Evolutionary conservation across 2,888 invertebrate species (phyloP).

Genomic region (Villa cingulata): DNA sequence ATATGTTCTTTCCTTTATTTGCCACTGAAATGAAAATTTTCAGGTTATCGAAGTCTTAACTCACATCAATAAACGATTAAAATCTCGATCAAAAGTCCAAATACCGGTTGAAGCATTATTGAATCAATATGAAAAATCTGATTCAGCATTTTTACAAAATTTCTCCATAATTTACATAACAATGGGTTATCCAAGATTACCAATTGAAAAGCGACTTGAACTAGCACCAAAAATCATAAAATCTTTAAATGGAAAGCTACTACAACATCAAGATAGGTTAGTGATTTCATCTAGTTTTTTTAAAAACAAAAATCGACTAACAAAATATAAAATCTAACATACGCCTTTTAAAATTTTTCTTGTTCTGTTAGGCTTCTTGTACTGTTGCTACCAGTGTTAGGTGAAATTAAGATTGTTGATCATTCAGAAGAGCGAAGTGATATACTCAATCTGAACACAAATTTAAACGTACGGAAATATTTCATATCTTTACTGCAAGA

Average conservation of each 20-base stretch:
- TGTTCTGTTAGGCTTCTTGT: constrained; percentile 52
- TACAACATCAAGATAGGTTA: constrained; percentile 72
- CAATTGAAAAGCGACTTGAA: constrained; percentile 57
- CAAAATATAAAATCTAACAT: too few relatives aligned
- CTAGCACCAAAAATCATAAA: constrained; percentile 61
- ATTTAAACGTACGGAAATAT: constrained; percentile 38
- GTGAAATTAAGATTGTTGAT: constrained; percentile 49
- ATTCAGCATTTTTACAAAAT: constrained; percentile 68
- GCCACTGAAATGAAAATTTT: too few relatives aligned
- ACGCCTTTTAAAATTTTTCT: constrained; percentile 4
- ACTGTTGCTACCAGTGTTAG: constrained; percentile 65
- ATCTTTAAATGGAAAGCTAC: constrained; percentile 66
- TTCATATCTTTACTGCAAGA: constrained; percentile 69
- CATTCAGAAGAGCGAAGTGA: constrained; percentile 49
- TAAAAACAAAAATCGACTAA: constrained; percentile 1
- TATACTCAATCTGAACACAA: constrained; percentile 54
- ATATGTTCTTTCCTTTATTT: too few relatives aligned
- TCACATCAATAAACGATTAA: constrained; percentile 81
- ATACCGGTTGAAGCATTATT: constrained; percentile 75
- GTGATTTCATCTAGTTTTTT: neutral
- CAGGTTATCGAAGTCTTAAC: constrained; percentile 85
- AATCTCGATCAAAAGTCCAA: constrained; percentile 69
- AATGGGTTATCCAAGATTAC: constrained; percentile 75
- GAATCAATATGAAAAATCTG: constrained; percentile 63
- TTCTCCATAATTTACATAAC: constrained; percentile 89